Evolutionary conservation across 1,140 invertebrate species (phyloP), one percentile per base, ranked within the genome.

Genomic region (Sycophila sp.): DNA sequence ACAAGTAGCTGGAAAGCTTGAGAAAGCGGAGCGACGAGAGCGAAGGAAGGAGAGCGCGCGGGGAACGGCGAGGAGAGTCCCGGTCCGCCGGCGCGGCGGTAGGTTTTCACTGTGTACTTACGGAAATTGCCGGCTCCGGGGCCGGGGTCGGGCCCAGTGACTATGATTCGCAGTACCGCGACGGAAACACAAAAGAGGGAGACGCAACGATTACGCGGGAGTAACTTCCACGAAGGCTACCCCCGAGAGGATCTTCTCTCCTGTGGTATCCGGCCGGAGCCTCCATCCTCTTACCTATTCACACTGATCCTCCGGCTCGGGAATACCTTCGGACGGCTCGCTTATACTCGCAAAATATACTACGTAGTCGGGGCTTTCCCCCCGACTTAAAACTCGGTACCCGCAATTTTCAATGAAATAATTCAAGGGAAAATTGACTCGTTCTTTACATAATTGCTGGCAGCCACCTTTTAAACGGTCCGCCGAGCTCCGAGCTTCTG

Each of bases 71-170:
- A 15, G 17, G 28, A 64, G 19, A 47, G 56, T 63, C 62, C 66
- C 72, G 42, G 28, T 1, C 28, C 36, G 59, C 30, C 70, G 67
- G 24, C 59, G 45, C 66, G 73, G 71, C 74, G 70, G 76, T 76
- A 76, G 66, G 69, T 83, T 83, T 83, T 84, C 80, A 80, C 76
- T 80, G 82, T 84, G 80, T 85, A 85, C 82, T 85, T 85, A 86
- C 82, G 78, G 78, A 85, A 85, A 86, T 86, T 86, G 75, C 78
- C 76, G 77, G 78, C 83, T 83, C 77, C 77, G n/a, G 77, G 81
- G 77, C 78, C 78, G 73, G 69, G 73, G 77, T 77, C 79, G 77
- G 73, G 69, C 75, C 75, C 78, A 77, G 77, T 78, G 81, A 80
- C 78, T 80, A 80, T 81, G 80, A 81, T 83, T 82, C 82, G 77